Conservation (phyloP, 1,140 invertebrate species). For the Diorhabda elongata region DNA sequence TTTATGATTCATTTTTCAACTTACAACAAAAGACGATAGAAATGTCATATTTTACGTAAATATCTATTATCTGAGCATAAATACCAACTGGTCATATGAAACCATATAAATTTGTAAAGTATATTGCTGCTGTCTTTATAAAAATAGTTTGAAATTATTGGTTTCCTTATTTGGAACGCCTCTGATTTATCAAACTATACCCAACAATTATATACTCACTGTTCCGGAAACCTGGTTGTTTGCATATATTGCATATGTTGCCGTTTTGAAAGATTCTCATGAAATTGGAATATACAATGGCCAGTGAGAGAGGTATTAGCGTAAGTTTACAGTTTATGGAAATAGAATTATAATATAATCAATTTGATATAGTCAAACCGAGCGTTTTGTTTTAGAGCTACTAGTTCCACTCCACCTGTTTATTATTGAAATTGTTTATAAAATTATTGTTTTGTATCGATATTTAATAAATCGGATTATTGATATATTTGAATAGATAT, state of each 20-base stretch:
- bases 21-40: too few species aligned
- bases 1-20: too few species aligned
- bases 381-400: background rate
- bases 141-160: background rate
- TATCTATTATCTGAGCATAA: too few species aligned
- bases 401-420: too few species aligned
- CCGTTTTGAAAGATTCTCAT: constrained; percentile 2
- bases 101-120: too few species aligned
- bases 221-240: background rate
- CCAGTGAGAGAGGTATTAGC: background rate
- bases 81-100: too few species aligned
- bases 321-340: background rate
- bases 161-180: background rate
- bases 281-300: background rate
- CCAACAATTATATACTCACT: background rate
- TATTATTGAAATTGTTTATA: background rate
- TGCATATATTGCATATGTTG: constrained; percentile 2
- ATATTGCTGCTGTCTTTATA: background rate
- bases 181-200: background rate
- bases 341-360: background rate
- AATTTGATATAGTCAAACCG: background rate
- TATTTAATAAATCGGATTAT: background rate
- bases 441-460: constrained; percentile 3
- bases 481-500: too few species aligned
- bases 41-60: too few species aligned